Conservation (phyloP, 2,797 vertebrate species). For the Anas bernieri region DNA sequence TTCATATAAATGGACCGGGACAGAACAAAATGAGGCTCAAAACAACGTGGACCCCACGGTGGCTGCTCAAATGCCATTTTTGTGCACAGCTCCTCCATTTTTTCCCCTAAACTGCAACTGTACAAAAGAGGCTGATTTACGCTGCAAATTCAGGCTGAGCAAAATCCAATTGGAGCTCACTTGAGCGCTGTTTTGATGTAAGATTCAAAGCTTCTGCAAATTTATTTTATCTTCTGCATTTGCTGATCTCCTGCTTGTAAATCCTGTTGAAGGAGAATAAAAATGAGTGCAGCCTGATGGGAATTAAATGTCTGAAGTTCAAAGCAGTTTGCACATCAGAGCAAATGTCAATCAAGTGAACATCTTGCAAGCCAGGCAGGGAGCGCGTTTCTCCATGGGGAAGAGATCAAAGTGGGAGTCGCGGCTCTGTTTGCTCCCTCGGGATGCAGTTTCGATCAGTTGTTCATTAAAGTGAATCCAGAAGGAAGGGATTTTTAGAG, state of each 20-base stretch:
- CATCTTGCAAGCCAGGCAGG: slow-evolving; percentile 78
- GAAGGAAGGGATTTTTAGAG: slow-evolving; percentile 65
- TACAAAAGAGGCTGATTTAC: slow-evolving; percentile 81
- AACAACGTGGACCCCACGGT: neutral
- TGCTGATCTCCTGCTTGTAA: slow-evolving; percentile 88
- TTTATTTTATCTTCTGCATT: slow-evolving; percentile 90
- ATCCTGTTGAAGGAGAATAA: slow-evolving; percentile 92
- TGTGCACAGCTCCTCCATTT: neutral
- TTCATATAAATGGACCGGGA: neutral
- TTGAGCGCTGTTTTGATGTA: slow-evolving; percentile 85
- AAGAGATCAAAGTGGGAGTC: slow-evolving; percentile 87
- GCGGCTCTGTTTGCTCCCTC: slow-evolving; percentile 81
- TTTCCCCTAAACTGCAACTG: slow-evolving; percentile 40
- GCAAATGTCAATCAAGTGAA: slow-evolving; percentile 88
- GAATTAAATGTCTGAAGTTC: slow-evolving; percentile 94
- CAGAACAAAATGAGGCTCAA: neutral
- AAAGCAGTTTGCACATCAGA: slow-evolving; percentile 92
- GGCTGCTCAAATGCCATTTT: neutral
- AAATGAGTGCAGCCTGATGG: slow-evolving; percentile 91
- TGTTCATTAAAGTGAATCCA: slow-evolving; percentile 84
- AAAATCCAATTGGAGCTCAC: slow-evolving; percentile 80
- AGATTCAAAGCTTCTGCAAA: slow-evolving; percentile 92
- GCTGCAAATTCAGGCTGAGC: slow-evolving; percentile 79
- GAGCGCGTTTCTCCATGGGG: slow-evolving; percentile 81
- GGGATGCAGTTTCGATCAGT: slow-evolving; percentile 82